phyloP scores from a whole-genome alignment of 2,888 invertebrate species.

The Volucella inflata region DNA sequence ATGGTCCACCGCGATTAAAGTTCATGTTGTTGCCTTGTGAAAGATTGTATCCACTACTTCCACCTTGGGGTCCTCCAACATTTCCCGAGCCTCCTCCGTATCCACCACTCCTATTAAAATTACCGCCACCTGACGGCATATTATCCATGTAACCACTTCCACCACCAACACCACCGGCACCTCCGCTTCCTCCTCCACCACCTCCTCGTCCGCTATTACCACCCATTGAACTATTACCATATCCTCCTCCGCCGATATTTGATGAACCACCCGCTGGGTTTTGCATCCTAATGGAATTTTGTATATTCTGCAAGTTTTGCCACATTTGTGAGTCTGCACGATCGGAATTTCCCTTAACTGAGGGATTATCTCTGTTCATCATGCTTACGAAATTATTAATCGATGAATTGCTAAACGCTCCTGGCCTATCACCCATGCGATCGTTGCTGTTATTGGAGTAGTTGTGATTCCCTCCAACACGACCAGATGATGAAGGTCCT shows the following conservation, averaged over 20 bases:
- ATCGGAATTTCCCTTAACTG: constrained; percentile 9
- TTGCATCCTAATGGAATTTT: constrained; percentile 51
- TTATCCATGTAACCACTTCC: constrained; percentile 22
- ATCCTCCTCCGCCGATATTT: constrained; percentile 35
- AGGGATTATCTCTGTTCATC: constrained; percentile 49
- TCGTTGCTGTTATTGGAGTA: constrained; percentile 43
- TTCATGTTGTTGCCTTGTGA: constrained; percentile 25
- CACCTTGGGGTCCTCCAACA: not conserved
- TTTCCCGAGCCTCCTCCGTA: constrained; percentile 9
- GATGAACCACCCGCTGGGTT: not conserved
- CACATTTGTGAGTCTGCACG: constrained; percentile 62
- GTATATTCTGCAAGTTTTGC: constrained; percentile 73
- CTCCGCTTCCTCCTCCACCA: not conserved
- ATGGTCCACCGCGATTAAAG: constrained; percentile 41
- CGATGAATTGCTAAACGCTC: constrained; percentile 49
- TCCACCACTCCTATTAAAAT: constrained; percentile 41
- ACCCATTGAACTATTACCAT: constrained; percentile 13
- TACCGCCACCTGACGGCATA: constrained; percentile 21
- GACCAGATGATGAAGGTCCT: constrained; percentile 16
- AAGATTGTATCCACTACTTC: constrained; percentile 5
- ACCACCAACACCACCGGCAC: not conserved
- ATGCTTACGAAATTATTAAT: constrained; percentile 62
- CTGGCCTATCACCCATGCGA: constrained; percentile 15
- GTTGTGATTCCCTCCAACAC: constrained; percentile 19
- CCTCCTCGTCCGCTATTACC: constrained; percentile 3